Evolutionary conservation across 2,888 invertebrate genomes (phyloP).

Genomic region (Ectemnius lituratus): DNA sequence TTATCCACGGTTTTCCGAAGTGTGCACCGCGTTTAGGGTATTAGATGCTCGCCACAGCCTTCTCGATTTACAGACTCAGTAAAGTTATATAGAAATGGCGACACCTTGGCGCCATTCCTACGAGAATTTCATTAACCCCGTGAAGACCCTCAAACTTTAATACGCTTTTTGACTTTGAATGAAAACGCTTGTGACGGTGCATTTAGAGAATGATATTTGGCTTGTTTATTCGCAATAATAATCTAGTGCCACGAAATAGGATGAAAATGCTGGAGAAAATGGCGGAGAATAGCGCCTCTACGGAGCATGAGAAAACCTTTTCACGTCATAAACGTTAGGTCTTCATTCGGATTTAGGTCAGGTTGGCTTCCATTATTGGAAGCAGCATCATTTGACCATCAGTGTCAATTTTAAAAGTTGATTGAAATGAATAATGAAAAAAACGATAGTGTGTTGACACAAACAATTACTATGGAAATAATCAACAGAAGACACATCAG

Average conservation of each 20-base stretch:
- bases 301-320: conserved; percentile 30
- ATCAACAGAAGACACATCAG: no score
- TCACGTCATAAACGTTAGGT: conserved; percentile 40
- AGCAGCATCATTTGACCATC: conserved; percentile 1
- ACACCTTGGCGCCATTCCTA: conserved; percentile 71
- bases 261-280: conserved; percentile 29
- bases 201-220: conserved; percentile 9
- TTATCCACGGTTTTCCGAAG: conserved; percentile 56
- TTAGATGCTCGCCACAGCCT: conserved; percentile 63
- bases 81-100: conserved; percentile 74
- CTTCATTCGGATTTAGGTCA: conserved; percentile 13
- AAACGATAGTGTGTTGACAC: no score
- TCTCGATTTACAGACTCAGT: conserved; percentile 68
- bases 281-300: conserved; percentile 45
- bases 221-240: conserved; percentile 24
- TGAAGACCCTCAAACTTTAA: neutral
- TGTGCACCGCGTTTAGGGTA: conserved; percentile 56
- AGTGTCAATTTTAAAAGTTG: no score
- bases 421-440: no score
- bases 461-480: no score
- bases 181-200: neutral
- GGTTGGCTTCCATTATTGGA: conserved; percentile 34
- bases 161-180: neutral
- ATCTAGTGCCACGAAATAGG: conserved; percentile 22
- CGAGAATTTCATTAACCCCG: conserved; percentile 25